Conservation (phyloP, 2,113 vertebrate genomes). For the Brachyhypopomus occidentalis region DNA sequence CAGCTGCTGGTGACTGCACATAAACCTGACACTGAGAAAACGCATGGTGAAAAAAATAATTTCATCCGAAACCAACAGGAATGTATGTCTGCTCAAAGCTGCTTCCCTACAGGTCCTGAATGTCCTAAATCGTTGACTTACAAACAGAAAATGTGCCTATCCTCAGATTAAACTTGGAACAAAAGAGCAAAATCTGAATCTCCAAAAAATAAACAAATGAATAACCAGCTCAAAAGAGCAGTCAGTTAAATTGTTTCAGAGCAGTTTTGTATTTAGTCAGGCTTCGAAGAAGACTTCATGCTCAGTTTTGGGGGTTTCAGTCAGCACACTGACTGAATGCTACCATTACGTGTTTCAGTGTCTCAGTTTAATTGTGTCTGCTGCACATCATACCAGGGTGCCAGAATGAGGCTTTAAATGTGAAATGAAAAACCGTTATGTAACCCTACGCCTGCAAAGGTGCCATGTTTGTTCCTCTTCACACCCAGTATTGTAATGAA, state of each 20-base stretch:
- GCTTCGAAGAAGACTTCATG: neutral
- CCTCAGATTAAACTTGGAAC: too few species aligned
- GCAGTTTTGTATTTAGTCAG: neutral
- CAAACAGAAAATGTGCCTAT: too few species aligned
- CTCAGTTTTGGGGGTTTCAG: neutral
- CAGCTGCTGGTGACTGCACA: neutral
- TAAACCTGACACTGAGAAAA: neutral
- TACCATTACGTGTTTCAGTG: constrained; percentile 10
- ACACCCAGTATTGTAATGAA: neutral
- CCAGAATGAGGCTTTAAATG: neutral
- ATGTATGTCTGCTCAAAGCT: neutral
- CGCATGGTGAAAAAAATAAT: constrained; percentile 1
- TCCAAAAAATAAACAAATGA: too few species aligned
- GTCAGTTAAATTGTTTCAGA: neutral
- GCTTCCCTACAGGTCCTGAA: neutral
- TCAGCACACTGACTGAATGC: neutral
- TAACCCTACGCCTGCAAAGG: neutral
- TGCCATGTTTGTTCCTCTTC: neutral
- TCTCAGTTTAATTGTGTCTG: neutral
- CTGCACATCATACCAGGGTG: neutral
- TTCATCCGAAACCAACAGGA: neutral
- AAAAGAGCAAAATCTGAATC: too few species aligned
- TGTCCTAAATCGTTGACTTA: neutral
- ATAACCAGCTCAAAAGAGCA: neutral
- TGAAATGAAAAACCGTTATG: neutral